Percentiles rank a stretch among this genome's conserved stretches.
Evolutionary conservation across 2,797 vertebrate species (phyloP).

Genomic region (Tolypeutes matacus): DNA sequence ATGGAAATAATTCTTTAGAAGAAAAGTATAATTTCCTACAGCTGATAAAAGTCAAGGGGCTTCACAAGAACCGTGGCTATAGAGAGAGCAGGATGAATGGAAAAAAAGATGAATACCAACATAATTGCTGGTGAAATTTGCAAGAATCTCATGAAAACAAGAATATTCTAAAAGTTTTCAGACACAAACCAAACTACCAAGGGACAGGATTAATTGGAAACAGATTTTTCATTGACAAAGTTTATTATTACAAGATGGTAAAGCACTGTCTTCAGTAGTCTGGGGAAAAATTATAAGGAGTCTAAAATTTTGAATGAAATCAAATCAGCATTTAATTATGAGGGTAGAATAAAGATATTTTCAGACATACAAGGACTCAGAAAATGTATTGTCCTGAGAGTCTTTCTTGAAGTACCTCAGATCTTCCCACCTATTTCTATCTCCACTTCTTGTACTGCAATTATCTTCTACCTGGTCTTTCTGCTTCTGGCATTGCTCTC

Average conservation of each 20-base stretch:
- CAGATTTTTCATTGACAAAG: background rate
- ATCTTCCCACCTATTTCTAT: background rate
- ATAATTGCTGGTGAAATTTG: conserved; percentile 19
- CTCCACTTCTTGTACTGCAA: background rate
- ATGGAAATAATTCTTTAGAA: background rate
- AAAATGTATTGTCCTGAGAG: background rate
- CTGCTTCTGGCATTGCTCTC: background rate
- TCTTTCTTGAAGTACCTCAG: background rate
- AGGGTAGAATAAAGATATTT: conserved; percentile 29
- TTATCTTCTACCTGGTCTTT: background rate
- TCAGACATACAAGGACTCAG: background rate
- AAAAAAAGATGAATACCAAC: background rate
- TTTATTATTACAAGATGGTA: conserved; percentile 1
- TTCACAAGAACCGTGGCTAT: background rate
- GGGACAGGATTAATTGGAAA: background rate
- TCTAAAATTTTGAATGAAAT: conserved; percentile 32
- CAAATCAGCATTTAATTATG: background rate
- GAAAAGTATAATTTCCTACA: conserved; percentile 14
- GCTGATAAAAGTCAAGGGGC: background rate
- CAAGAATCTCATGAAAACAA: background rate
- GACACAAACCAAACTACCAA: background rate
- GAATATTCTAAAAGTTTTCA: conserved; percentile 8
- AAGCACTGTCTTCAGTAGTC: background rate
- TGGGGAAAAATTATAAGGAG: background rate
- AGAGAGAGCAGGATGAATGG: background rate